These are phyloP conservation scores for Homarus gammarus DNA, from an alignment of 2,888 invertebrate species.

Conservation along the genomic window DNA sequence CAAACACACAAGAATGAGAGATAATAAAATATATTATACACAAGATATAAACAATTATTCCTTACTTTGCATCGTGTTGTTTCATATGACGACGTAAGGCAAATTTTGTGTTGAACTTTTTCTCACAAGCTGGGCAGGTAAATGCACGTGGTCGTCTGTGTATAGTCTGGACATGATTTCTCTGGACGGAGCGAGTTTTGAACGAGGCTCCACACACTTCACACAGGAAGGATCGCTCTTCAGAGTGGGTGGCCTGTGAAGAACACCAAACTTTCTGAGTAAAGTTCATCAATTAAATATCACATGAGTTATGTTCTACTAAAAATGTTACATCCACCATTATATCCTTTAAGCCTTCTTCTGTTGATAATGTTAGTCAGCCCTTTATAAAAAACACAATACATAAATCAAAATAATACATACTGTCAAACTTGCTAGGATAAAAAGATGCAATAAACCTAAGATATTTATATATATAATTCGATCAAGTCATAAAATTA, in stretches of 20 bases:
- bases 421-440: too few species aligned
- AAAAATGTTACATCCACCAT: too few species aligned
- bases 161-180: constrained; percentile 79
- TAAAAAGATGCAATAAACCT: background rate
- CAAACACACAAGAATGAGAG: too few species aligned
- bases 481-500: constrained; percentile 9
- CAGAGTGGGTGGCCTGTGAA: constrained; percentile 79
- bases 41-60: too few species aligned
- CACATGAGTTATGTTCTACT: background rate
- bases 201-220: constrained; percentile 82
- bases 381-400: too few species aligned
- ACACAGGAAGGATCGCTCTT: constrained; percentile 80
- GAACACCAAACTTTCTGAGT: background rate
- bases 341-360: too few species aligned
- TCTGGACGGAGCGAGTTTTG: constrained; percentile 80
- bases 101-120: constrained; percentile 80
- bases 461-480: background rate
- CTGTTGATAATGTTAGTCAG: too few species aligned
- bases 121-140: constrained; percentile 78
- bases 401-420: too few species aligned
- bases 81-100: constrained; percentile 79
- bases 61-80: constrained; percentile 77
- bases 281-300: background rate
- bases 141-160: constrained; percentile 79
- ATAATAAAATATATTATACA: too few species aligned